Base-by-base conservation (phyloP, 2,797 vertebrate species). In the Fringilla coelebs region DNA sequence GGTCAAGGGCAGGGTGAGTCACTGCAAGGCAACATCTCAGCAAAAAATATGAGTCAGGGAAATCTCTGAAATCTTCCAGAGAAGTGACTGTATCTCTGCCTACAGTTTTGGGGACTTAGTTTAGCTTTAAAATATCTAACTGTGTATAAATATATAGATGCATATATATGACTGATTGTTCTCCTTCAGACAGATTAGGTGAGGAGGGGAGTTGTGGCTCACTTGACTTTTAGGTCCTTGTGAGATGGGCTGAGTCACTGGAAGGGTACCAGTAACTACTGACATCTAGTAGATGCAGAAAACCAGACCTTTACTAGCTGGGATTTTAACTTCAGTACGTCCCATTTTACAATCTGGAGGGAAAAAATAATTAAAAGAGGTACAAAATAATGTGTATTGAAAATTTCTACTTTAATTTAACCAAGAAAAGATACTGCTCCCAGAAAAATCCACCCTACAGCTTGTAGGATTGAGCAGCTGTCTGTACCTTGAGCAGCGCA, bases 1-100 rank as follows among this genome's bases (percentile, higher is more conserved):
- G 25, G 41, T 85, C 88, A 95, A 95, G 84, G 90, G 57, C 86
- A 92, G 49, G 70, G 75, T 78, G 87, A 79, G 36, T 43, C 76
- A 60, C 49, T 55, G 49, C 38, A 60, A 61, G 36, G 18, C 41
- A 58, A 46, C 32, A 67, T 80, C 45, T 55, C 57, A 74, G 65
- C 7, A 67, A 80, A 73, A 81, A 32, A 17, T 9, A 11, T 26
- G 21, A 52, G 45, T 6, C 15, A 49, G n/a, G 15, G 49, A 62
- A 86, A 25, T 25, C 55, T 25, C 55, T 58, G 22, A 7, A 8
- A 11, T 62, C 60, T 85, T 66, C 43, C 36, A 41, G 24, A 45
- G 18, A 43, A 67, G 10, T 54, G 31, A 38, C 20, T 11, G 19
- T 61, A 19, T 9, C 24, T 78, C 62, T 55, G 40, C 34, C 41